Base-by-base conservation (phyloP, 92 coral and sea anemone genomes). In the Phenganax subtilis region DNA sequence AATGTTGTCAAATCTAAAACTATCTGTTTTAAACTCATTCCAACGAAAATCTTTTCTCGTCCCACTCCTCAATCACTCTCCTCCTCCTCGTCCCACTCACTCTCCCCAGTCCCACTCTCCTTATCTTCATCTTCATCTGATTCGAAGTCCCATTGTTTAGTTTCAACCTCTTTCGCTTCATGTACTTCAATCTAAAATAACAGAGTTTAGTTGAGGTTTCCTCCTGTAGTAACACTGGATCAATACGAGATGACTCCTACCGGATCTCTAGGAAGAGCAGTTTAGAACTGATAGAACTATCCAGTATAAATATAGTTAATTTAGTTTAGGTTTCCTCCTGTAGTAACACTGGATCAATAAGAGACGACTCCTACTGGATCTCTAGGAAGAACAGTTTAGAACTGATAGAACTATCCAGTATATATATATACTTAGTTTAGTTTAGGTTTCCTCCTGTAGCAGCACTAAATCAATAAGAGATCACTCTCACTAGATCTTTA, bases 111-210 rank as follows among this genome's bases (percentile, higher is more conserved):
- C 37, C 92, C 99, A 12, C 85, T 91, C 37, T 96, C 96, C 76
- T 96, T 90, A 64, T 90, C 97, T 51, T 92, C 99, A 52, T 79
- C 83, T 27, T 96, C 99, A 71, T 90, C 97, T 9, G 89, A 56
- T 10, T 96, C 99, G 61, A 92, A 92, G 90, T 96, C 99, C 99
- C 99, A 96, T 71, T 96, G 99, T 77, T 96, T 96, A 1, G 94
- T 92, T 68, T 89, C 96, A 67, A 88, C 79, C 75, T 96, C 96
- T 61, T 92, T 92, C 51, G 99, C 99, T 85, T 96, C 93, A 66
- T 90, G 92, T 8, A 96, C 99, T 54, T 86, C 85, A 60, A 96
- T 90, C 99, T 96, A 81, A 17, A 71, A 80, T 27, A 30, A 64
- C 11, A 6, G 54, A 17, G 17, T 2, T 37, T 20, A 73, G 73